Base-by-base conservation (phyloP, 2,113 vertebrate genomes). In the Camelus bactrianus region DNA sequence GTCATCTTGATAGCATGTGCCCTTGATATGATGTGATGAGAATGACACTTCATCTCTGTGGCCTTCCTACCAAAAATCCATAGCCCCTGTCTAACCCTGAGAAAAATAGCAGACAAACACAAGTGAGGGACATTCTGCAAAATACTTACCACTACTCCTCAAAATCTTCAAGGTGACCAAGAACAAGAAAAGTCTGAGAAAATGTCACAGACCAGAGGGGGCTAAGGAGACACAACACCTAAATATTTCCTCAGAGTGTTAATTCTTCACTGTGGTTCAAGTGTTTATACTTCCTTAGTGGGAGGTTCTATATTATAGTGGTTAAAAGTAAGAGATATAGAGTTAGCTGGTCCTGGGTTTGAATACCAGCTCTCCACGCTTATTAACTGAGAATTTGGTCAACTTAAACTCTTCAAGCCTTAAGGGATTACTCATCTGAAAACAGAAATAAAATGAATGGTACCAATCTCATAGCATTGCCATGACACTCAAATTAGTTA, bases 121-220 rank as follows among this genome's bases (percentile, higher is more conserved):
- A 64, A 89, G 76, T 22, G 22, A 89, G 46, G 73, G 52, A 70
- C 13, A 20, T 81, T 80, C 50, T 86, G 52, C 67, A 85, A 52
- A 32, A 89, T 70, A 50, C 8, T 60, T n/a, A 79, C 35, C 30
- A 76, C 32, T 32, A 86, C 24, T 62, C 6, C 46, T 90, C 52
- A 90, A 94, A 96, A 76, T 8, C 17, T 70, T 89, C 24, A 60
- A 84, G 35, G 7, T 56, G 58, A 22, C 84, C 38, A 73, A 72
- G 72, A 56, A 82, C n/a, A 89, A 64, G 70, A 56, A 76, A 93
- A 91, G 42, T 82, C 42, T 86, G 67, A 93, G 81, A 72, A 70
- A 79, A 15, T 72, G 35, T 80, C 52, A 60, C 11, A 92, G 42
- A 72, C 64, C 38, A 65, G 65, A 95, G 24, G 17, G 86, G n/a